Base-by-base conservation (phyloP, 2,888 invertebrate genomes). In the Parelbella ahira region DNA sequence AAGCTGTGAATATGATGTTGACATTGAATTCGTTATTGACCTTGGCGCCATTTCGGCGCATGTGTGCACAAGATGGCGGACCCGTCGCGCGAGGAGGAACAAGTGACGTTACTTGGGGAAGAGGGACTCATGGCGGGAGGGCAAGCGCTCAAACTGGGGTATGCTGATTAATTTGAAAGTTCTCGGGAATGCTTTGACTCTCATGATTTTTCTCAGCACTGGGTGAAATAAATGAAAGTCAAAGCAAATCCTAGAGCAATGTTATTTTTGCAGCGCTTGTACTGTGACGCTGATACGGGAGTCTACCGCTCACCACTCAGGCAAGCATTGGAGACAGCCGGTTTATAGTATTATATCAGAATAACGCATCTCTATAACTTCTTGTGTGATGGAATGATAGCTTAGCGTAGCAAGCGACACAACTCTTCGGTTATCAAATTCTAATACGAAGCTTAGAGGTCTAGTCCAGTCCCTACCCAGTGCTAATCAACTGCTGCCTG, bases 71-170 rank as follows among this genome's bases (percentile, higher is more conserved):
- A 97, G 95, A 97, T 97, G 96, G 97, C 97, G 88, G 98, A 98
- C 89, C 96, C 97, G 78, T 94, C 94, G 82, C 93, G 95, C 73
- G 97, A 97, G 89, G 95, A 97, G 90, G 96, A 98, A 88, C 97
- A 96, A 88, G 95, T 97, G 74, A 97, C 97, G 67, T 93, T 98
- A 76, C 93, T 98, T 79, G 97, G 97, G 84, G 98, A 98, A 89
- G 98, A 98, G 90, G 96, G 94, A 74, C 93, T 96, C 79, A 92
- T 94, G 84, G 95, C 96, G 76, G 95, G 96, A 86, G 97, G 97
- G 89, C 97, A 97, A 91, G 96, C 97, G 89, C 93, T 97, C 84
- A 97, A 97, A 90, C 92, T 98, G 89, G 98, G 98, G 98, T 98
- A 96, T 94, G 92, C 71, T 57, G 67, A 68, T 70, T 72, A 67